phyloP scores from a whole-genome alignment of 2,113 vertebrate species.

The Origma solitaria region DNA sequence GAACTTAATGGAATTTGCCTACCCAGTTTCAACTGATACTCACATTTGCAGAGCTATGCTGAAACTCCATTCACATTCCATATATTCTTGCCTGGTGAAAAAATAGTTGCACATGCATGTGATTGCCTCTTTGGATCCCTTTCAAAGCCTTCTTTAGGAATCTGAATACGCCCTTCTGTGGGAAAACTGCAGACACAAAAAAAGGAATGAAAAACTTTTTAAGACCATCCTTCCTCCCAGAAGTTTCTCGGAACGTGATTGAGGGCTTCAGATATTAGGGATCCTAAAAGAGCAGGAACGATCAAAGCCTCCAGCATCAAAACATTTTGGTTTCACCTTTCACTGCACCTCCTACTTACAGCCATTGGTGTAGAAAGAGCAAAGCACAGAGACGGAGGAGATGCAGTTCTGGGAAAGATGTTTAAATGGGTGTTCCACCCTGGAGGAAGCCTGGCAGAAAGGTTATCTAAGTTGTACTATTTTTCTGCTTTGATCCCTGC shows the following conservation, averaged over 20 bases:
- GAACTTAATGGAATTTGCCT: conserved; percentile 32
- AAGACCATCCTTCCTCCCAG: background rate
- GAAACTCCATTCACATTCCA: conserved; percentile 47
- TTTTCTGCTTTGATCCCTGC: conserved; percentile 15
- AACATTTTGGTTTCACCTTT: conserved; percentile 51
- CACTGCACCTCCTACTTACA: conserved; percentile 12
- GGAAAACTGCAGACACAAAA: conserved; percentile 44
- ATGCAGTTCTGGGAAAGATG: background rate
- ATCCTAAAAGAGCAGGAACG: conserved; percentile 2
- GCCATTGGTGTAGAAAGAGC: background rate
- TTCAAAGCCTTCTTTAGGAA: conserved; percentile 59
- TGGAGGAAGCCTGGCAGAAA: background rate
- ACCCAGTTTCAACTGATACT: background rate
- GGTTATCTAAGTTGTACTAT: background rate
- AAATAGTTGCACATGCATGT: conserved; percentile 58
- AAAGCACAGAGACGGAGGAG: background rate
- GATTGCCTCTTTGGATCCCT: conserved; percentile 50
- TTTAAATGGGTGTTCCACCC: background rate
- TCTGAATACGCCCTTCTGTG: conserved; percentile 57
- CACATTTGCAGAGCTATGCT: background rate
- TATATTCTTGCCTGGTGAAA: conserved; percentile 48
- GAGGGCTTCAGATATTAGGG: background rate
- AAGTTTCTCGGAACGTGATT: conserved; percentile 42
- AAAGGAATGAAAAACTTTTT: conserved; percentile 19
- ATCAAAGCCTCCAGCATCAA: conserved; percentile 32